These are phyloP conservation scores for Lytechinus variegatus DNA, from an alignment of 35 echinoderm and acorn worm genomes.

Conservation along the genomic window DNA sequence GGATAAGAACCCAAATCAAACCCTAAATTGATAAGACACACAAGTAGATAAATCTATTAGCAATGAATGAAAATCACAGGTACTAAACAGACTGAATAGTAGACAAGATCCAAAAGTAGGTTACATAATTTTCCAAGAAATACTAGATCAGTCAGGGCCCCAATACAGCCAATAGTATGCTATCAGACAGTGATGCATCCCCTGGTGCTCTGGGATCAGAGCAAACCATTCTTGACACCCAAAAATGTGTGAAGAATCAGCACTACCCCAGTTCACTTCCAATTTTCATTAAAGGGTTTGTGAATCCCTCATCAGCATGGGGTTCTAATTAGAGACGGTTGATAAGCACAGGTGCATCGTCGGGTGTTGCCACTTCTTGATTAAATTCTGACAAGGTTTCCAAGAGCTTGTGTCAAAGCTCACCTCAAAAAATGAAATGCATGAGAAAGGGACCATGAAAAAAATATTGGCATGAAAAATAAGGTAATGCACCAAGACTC, in stretches of 20 bases:
- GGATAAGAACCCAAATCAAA: too few species aligned
- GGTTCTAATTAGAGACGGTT: constrained; percentile 26
- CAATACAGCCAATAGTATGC: neutral
- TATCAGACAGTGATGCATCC: neutral
- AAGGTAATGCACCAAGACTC: neutral
- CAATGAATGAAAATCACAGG: too few species aligned
- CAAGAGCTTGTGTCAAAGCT: neutral
- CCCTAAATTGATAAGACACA: too few species aligned
- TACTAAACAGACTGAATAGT: too few species aligned
- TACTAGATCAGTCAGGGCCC: neutral
- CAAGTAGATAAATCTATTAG: too few species aligned
- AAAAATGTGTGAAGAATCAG: neutral
- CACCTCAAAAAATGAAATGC: neutral
- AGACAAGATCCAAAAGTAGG: too few species aligned
- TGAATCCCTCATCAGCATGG: constrained; percentile 7
- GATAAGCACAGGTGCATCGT: constrained; percentile 39
- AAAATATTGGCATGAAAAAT: neutral
- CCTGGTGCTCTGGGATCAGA: neutral
- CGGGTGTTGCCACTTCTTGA: constrained; percentile 34
- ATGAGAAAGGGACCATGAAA: neutral
- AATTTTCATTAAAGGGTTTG: neutral
- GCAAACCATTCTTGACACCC: too few species aligned
- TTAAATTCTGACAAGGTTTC: constrained; percentile 23
- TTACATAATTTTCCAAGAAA: too few species aligned
- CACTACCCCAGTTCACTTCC: neutral